Percentiles rank a stretch among this genome's conserved stretches.
phyloP scores from a whole-genome alignment of 1,140 invertebrate species.

The Brachionus plicatilis region DNA sequence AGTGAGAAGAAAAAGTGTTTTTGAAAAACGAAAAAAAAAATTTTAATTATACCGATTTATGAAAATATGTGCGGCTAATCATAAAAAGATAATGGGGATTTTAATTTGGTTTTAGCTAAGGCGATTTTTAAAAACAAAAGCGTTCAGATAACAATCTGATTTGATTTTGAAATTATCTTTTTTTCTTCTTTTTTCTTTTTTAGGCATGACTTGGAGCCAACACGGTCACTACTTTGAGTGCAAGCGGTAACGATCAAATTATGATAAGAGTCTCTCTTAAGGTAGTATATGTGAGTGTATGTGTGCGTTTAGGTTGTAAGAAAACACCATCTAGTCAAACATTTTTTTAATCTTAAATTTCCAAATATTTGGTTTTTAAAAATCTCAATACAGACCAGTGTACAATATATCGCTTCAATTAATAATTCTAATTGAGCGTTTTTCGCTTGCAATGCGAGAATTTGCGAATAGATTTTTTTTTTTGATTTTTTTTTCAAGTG shows the following conservation, averaged over 20 bases:
- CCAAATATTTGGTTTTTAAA: constrained; percentile 14
- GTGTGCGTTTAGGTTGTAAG: background rate
- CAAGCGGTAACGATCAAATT: constrained; percentile 22
- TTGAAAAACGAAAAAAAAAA: background rate
- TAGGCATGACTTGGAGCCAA: constrained; percentile 2
- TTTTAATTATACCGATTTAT: background rate
- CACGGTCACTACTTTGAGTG: background rate
- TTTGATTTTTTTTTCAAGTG: background rate
- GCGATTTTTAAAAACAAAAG: background rate
- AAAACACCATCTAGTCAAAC: constrained; percentile 18
- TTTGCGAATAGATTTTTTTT: background rate
- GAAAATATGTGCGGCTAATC: background rate
- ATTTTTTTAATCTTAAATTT: constrained; percentile 35
- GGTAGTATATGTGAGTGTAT: background rate
- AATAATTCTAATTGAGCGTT: constrained; percentile 31
- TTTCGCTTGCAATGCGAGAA: constrained; percentile 14
- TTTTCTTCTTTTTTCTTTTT: background rate
- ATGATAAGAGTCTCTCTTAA: background rate
- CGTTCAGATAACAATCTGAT: constrained; percentile 6
- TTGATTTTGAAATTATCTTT: background rate
- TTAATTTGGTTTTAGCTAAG: background rate
- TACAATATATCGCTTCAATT: constrained; percentile 25
- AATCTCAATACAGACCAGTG: background rate
- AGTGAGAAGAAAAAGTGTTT: background rate
- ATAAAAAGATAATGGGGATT: background rate